Evolutionary conservation across 2,888 invertebrate genomes (phyloP), one percentile per base, ranked within the genome.

Genomic region (Ichneumoninae sp.): DNA sequence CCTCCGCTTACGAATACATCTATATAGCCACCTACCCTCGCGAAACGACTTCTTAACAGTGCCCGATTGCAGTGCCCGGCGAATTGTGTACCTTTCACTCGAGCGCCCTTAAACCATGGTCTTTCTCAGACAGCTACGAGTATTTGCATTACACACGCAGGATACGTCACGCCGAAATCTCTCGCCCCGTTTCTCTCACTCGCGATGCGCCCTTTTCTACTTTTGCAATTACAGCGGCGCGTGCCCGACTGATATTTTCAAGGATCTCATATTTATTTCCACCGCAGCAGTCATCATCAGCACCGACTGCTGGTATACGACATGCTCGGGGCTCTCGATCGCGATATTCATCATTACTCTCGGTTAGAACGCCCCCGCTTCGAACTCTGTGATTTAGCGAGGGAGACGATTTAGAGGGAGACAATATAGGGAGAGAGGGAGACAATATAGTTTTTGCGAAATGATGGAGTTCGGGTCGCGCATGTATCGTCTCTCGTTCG

Each of bases 31-130:
- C 19, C 44, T 36, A 36, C 66, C 60, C 76, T 80, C 44, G 82
- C 47, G 82, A 72, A 85, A 85, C 76, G 80, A 82, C 82, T 80
- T 72, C 76, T 85, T 85, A 76, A 85, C 82, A 85, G 76, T 80
- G 66, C 68, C 30, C 84, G 80, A 82, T 80, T 75, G 71, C 57
- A 65, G 76, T 47, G 62, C 76, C 65, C 68, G 71, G 62, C 75
- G 68, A 84, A 84, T 84, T 72, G 75, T 71, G 57, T 36, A 71
- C 74, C 62, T 82, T 74, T 30, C 4, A 19, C 33, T 47, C 44
- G 30, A 36, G 44, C 50, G 71, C 75, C 40, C 74, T 78, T 40
- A 40, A 54, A 69, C 1, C 52, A 62, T 78, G 47, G 44, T 1
- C 26, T 26, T 79, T 36, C 71, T 74, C 40, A 26, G 30, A 57